phyloP scores from a whole-genome alignment of 2,888 invertebrate genomes.

The Rhingia rostrata region DNA sequence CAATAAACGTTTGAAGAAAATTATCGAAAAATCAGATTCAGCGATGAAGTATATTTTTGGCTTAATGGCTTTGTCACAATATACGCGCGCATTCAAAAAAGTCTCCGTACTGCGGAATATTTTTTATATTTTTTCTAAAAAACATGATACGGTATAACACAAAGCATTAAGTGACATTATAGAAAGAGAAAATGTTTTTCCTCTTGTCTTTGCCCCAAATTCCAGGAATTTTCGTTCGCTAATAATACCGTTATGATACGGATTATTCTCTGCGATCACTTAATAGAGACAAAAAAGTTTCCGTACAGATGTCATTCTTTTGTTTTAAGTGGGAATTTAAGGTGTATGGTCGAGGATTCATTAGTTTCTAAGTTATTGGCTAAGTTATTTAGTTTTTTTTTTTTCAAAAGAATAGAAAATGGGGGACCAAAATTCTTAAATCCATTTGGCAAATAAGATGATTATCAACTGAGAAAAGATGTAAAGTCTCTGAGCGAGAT shows the following conservation, averaged over 20 bases:
- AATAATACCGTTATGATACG: constrained; percentile 2
- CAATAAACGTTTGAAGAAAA: no score
- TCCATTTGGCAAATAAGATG: constrained; percentile 20
- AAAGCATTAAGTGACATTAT: neutral
- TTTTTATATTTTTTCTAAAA: no score
- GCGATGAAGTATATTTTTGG: no score
- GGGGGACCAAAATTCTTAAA: constrained; percentile 14
- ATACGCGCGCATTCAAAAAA: no score
- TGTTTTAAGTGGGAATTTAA: constrained; percentile 5
- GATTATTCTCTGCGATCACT: neutral
- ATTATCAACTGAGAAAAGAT: constrained; percentile 8
- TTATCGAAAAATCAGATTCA: no score
- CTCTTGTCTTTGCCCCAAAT: neutral
- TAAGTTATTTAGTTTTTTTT: constrained; percentile 2
- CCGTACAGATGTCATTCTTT: constrained; percentile 15
- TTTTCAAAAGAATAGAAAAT: constrained; percentile 32
- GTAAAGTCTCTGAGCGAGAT: constrained; percentile 13
- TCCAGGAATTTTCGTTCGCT: neutral
- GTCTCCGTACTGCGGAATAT: no score
- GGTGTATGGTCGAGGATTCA: neutral
- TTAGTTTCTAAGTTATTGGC: neutral
- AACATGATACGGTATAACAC: neutral
- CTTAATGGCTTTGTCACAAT: no score
- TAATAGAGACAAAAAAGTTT: constrained; percentile 24
- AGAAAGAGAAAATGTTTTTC: neutral